Percentiles rank a stretch among this genome's conserved stretches.
phyloP scores from a whole-genome alignment of 2,888 invertebrate genomes.

The Ophraella communa region DNA sequence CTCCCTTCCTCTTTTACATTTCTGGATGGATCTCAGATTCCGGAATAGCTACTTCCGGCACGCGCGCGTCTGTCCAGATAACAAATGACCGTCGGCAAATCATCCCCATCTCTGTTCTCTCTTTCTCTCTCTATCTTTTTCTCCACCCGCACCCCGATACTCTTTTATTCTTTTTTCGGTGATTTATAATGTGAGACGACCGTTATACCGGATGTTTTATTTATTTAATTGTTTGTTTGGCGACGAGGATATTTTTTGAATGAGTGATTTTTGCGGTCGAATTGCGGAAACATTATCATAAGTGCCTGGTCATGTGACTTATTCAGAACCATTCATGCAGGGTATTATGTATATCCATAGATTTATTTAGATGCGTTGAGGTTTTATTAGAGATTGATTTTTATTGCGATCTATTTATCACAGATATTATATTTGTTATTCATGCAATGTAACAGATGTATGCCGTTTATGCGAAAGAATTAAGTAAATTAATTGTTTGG shows the following conservation, averaged over 20 bases:
- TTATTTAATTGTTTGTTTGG: constrained; percentile 57
- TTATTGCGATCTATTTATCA: no score
- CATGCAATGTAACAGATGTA: no score
- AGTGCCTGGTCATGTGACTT: constrained; percentile 36
- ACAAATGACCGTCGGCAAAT: constrained; percentile 57
- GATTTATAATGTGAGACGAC: constrained; percentile 43
- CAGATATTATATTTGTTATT: no score
- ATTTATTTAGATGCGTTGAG: not conserved
- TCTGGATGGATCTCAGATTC: constrained; percentile 34
- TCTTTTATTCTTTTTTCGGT: constrained; percentile 40
- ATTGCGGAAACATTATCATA: constrained; percentile 52
- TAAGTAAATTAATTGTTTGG: no score
- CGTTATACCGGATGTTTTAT: constrained; percentile 55
- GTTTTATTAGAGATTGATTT: not conserved
- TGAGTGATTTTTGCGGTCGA: constrained; percentile 49
- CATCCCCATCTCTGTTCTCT: constrained; percentile 46
- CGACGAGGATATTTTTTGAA: constrained; percentile 50
- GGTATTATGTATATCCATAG: not conserved
- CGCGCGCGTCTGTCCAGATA: constrained; percentile 49
- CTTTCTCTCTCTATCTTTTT: no score
- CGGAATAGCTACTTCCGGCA: constrained; percentile 47
- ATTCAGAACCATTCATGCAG: constrained; percentile 2
- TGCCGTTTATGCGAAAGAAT: no score
- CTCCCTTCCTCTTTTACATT: not conserved
- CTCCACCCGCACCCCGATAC: constrained; percentile 20